A percentile compares a stretch with the other conserved stretches of the same genome.
These are phyloP conservation scores for Aphidius ervi DNA, from an alignment of 1,140 invertebrate genomes.

Conservation along the genomic window DNA sequence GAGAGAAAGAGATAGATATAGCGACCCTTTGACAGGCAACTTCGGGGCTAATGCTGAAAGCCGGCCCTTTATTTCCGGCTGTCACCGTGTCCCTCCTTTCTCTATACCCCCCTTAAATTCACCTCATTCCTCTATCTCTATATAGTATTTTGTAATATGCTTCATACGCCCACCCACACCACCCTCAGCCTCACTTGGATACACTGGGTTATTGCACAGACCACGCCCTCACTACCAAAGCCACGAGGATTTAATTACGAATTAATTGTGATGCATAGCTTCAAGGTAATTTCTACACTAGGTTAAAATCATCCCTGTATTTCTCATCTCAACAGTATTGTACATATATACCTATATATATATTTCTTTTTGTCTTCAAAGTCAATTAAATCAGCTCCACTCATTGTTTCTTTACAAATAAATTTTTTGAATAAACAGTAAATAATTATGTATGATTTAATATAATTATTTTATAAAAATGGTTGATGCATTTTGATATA, in stretches of 20 bases:
- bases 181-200: conserved; percentile 15
- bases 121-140: conserved; percentile 23
- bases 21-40: conserved; percentile 39
- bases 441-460: too few relatives aligned
- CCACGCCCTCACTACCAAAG: conserved; percentile 23
- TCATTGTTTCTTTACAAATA: too few relatives aligned
- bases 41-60: conserved; percentile 31
- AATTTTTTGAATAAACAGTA: too few relatives aligned
- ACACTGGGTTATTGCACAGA: conserved; percentile 19
- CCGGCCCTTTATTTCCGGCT: conserved; percentile 46
- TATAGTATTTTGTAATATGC: conserved; percentile 13
- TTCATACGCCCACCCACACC: conserved; percentile 9
- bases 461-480: too few relatives aligned
- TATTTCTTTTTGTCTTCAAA: too few relatives aligned
- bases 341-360: too few relatives aligned
- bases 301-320: conserved; percentile 26
- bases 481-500: too few relatives aligned
- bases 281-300: conserved; percentile 32
- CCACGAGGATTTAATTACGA: conserved; percentile 41
- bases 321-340: background rate
- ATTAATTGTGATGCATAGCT: conserved; percentile 41
- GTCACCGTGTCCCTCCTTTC: conserved; percentile 27
- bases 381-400: too few relatives aligned
- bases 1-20: conserved; percentile 14
- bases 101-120: conserved; percentile 18